These are phyloP conservation scores for Phaonia tiefii DNA, from an alignment of 2,888 invertebrate genomes.

Conservation along the genomic window DNA sequence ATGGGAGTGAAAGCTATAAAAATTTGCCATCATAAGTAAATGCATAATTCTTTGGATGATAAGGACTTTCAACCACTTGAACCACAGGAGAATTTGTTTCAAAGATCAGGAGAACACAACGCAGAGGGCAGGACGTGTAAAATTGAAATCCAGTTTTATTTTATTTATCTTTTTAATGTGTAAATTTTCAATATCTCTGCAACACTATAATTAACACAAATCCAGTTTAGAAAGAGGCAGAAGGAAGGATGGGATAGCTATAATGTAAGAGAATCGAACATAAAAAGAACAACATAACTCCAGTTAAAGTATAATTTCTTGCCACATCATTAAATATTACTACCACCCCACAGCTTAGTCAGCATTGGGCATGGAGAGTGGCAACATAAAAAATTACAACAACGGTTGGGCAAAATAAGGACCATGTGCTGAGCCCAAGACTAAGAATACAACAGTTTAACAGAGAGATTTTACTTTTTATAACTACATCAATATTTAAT, in stretches of 20 bases:
- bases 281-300: slow-evolving; percentile 41
- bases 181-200: slow-evolving; percentile 60
- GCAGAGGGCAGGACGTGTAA: background rate
- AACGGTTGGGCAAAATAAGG: too few species aligned
- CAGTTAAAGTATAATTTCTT: slow-evolving; percentile 58
- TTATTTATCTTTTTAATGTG: slow-evolving; percentile 63
- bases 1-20: slow-evolving; percentile 20
- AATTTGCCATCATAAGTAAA: slow-evolving; percentile 33
- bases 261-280: slow-evolving; percentile 20
- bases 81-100: background rate
- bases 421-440: too few species aligned
- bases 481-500: too few species aligned
- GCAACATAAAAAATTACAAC: too few species aligned
- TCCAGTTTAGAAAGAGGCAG: slow-evolving; percentile 50
- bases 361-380: background rate
- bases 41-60: slow-evolving; percentile 2
- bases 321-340: slow-evolving; percentile 51
- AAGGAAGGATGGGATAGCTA: background rate
- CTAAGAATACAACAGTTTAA: too few species aligned
- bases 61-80: background rate
- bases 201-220: slow-evolving; percentile 63
- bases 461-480: too few species aligned
- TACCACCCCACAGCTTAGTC: slow-evolving; percentile 44
- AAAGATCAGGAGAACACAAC: background rate
- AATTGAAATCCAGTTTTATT: slow-evolving; percentile 53